Conservation (phyloP, 2,888 invertebrate species). For the Meteorus cinctellus region DNA sequence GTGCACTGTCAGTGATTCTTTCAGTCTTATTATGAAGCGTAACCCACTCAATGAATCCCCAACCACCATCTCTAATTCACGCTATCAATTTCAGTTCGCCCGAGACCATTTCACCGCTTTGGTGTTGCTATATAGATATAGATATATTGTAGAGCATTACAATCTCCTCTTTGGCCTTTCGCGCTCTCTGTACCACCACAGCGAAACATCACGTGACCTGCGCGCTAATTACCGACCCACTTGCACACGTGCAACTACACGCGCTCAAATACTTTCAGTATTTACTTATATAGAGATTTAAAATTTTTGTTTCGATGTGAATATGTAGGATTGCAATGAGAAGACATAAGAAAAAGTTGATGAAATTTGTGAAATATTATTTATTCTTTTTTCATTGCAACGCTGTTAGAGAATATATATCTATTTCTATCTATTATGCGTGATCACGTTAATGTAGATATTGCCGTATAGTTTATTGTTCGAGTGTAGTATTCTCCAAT, state of each 20-base stretch:
- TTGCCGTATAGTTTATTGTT: not conserved
- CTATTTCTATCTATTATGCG: slow-evolving; percentile 34
- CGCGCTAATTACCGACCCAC: slow-evolving; percentile 58
- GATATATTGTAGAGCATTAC: not conserved
- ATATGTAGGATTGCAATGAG: too few species aligned
- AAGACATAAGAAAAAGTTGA: not conserved
- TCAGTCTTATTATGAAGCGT: not conserved
- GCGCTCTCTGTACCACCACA: slow-evolving; percentile 30
- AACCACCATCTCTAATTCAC: slow-evolving; percentile 42
- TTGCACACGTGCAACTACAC: slow-evolving; percentile 43
- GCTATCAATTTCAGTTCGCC: slow-evolving; percentile 40
- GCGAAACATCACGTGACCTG: slow-evolving; percentile 54
- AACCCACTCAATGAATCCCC: slow-evolving; percentile 7
- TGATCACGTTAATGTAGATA: slow-evolving; percentile 23
- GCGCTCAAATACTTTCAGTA: not conserved
- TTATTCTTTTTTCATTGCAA: not conserved
- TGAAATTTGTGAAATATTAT: not conserved
- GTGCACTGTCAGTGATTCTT: not conserved
- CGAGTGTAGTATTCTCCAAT: slow-evolving; percentile 59
- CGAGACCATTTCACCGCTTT: slow-evolving; percentile 18
- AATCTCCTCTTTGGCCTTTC: not conserved
- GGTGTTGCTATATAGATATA: not conserved
- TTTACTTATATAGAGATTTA: not conserved
- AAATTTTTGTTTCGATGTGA: not conserved
- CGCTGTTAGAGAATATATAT: not conserved